phyloP scores from a whole-genome alignment of 2,113 vertebrate species.

The Trichechus manatus region DNA sequence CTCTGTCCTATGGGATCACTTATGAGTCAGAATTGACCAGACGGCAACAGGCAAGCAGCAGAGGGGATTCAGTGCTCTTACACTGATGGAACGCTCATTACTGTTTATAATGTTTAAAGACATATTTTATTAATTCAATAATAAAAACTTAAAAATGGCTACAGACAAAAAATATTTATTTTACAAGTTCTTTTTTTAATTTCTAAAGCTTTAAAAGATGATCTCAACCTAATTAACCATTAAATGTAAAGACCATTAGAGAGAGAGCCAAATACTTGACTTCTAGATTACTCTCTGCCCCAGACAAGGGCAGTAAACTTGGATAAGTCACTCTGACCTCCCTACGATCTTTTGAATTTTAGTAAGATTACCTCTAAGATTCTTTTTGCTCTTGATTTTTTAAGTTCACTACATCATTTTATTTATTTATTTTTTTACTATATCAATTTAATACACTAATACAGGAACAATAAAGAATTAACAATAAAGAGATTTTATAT shows the following conservation, averaged over 20 bases:
- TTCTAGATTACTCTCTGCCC: background rate
- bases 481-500: background rate
- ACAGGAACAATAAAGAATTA: background rate
- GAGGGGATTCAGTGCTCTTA: background rate
- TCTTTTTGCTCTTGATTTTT: background rate
- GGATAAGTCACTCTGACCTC: background rate
- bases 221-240: background rate
- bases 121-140: background rate
- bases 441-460: background rate
- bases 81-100: background rate
- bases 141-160: background rate
- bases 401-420: background rate
- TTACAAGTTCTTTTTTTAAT: conserved; percentile 10
- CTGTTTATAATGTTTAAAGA: background rate
- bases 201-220: background rate
- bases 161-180: background rate
- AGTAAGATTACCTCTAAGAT: background rate
- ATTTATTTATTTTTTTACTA: background rate
- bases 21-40: background rate
- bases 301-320: no score
- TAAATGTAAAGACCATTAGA: background rate
- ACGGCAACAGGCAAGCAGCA: background rate
- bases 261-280: background rate
- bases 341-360: background rate
- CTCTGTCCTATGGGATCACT: background rate